Evolutionary conservation across 1,140 invertebrate genomes (phyloP).

Genomic region (Conus ventricosus): DNA sequence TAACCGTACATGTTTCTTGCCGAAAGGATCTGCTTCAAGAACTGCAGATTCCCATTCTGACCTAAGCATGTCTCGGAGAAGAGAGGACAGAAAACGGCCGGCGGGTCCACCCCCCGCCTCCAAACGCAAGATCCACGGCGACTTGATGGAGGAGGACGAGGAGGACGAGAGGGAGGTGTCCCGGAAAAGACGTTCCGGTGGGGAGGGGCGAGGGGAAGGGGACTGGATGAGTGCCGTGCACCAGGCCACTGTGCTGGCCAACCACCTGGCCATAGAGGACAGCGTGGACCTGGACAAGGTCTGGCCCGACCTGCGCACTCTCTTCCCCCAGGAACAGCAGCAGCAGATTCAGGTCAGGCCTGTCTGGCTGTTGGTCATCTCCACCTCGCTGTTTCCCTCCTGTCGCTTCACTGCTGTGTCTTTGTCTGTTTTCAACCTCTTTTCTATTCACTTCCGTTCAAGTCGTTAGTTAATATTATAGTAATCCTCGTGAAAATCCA

Average conservation of each 20-base stretch:
- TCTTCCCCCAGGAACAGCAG: constrained; percentile 31
- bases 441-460: too few relatives aligned
- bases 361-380: not conserved
- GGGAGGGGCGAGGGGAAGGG: not conserved
- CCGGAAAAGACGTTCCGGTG: not conserved
- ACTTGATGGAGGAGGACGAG: not conserved
- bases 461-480: too few relatives aligned
- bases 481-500: too few relatives aligned
- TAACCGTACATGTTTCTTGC: too few relatives aligned
- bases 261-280: constrained; percentile 41
- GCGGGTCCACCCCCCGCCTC: not conserved
- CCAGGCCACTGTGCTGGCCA: constrained; percentile 35
- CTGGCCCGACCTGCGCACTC: constrained; percentile 15
- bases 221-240: constrained; percentile 27
- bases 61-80: not conserved
- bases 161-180: not conserved
- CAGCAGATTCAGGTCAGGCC: constrained; percentile 26
- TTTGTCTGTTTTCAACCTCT: too few relatives aligned
- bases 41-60: too few relatives aligned
- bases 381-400: too few relatives aligned
- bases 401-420: too few relatives aligned
- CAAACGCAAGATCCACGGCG: not conserved
- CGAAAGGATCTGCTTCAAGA: too few relatives aligned
- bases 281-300: constrained; percentile 39
- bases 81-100: not conserved